These are phyloP conservation scores for Bactericera cockerelli DNA, from an alignment of 1,140 invertebrate genomes.

Conservation along the genomic window DNA sequence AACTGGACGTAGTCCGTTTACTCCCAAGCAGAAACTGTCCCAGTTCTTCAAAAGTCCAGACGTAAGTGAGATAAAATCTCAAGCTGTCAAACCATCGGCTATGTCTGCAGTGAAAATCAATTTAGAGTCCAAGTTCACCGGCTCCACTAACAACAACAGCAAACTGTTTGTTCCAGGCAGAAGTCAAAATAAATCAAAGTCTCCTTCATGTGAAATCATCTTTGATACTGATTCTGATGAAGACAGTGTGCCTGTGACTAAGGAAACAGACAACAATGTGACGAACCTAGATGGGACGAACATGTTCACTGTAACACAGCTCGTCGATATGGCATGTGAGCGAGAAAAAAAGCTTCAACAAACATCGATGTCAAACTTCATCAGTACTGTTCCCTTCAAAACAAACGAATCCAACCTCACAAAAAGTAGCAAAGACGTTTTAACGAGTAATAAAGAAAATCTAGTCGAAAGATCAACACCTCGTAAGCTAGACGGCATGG, in stretches of 20 bases:
- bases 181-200: not conserved
- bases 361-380: too few species aligned
- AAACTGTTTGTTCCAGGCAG: not conserved
- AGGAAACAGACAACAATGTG: not conserved
- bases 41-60: not conserved
- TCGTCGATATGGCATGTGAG: not conserved
- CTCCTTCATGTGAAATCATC: not conserved
- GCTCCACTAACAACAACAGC: not conserved
- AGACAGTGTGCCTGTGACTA: not conserved
- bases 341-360: not conserved
- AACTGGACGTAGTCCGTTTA: not conserved
- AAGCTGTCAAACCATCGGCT: not conserved
- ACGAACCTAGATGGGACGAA: not conserved
- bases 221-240: constrained; percentile 4
- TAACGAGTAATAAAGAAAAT: too few species aligned
- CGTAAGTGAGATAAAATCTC: not conserved
- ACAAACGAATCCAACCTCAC: too few species aligned
- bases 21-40: not conserved
- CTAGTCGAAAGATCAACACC: too few species aligned
- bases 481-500: not conserved
- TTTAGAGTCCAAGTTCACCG: not conserved
- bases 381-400: too few species aligned
- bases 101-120: not conserved
- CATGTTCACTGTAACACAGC: constrained; percentile 3
- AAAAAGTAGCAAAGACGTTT: too few species aligned